Base-by-base conservation (phyloP, 2,888 invertebrate species). In the Platerodrilus igneus region DNA sequence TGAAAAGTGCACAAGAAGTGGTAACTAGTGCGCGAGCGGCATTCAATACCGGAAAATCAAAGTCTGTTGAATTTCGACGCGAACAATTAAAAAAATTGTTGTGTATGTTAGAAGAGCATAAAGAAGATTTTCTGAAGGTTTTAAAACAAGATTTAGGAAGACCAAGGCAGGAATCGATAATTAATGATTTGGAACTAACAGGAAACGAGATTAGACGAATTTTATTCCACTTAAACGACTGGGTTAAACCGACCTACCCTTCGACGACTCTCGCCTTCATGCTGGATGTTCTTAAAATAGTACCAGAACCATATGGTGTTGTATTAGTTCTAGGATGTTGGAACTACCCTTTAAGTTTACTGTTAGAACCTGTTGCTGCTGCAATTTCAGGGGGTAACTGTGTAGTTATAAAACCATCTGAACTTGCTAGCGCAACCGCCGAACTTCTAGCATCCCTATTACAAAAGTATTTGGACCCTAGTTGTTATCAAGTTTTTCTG, bases 361-460 rank as follows among this genome's bases (percentile, higher is more conserved):
- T 83, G 2, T 60, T 94, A 15, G 71, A 83, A 44, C 95, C 95
- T 0, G 67, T 92, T 54, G 72, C 83, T 3, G 88, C 92, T 1
- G 95, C 95, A 1, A 81, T 97, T 35, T 87, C 94, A 1, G 93
- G 92, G 38, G 96, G 96, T 6, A 97, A 97, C 71, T 83, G 88
- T 60, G 88, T 86, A 16, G 74, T 97, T 9, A 58, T 92, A 9
- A 97, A 97, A 64, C 96, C 97, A 2, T 95, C 95, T 10, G 97
- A 97, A 67, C 64, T 95, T 25, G 74, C 95, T 0, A 73, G 73
- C 1, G 79, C 82, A 14, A 81, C 85, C 32, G 78, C 90, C 0
- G 70, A 80, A 43, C 72, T 89, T 31, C 65, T 96, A 8, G 80
- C 75, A 2, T 79, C 87, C 47, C 73, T 81, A 3, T 56, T 96